Percentiles rank a stretch among this genome's conserved stretches.
Evolutionary conservation across 2,888 invertebrate species (phyloP).

Genomic region (Rhingia rostrata): DNA sequence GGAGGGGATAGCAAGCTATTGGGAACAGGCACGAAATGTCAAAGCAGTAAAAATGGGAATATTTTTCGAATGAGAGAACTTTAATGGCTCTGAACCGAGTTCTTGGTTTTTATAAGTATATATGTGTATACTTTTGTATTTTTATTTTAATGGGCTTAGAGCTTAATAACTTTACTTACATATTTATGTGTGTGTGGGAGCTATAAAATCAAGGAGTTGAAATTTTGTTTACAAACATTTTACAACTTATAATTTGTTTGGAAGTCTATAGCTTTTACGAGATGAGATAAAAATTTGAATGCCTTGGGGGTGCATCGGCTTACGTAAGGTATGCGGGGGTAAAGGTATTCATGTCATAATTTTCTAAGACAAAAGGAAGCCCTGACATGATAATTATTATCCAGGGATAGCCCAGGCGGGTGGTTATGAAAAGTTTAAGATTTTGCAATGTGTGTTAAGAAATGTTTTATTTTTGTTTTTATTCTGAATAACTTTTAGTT

Average conservation of each 20-base stretch:
- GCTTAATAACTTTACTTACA: slow-evolving; percentile 20
- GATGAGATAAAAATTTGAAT: slow-evolving; percentile 13
- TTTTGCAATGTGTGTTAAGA: too few species aligned
- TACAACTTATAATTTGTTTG: slow-evolving; percentile 29
- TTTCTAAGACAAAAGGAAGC: too few species aligned
- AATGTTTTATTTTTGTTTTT: too few species aligned
- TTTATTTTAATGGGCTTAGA: slow-evolving; percentile 51
- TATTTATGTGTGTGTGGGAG: neutral
- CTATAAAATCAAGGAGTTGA: slow-evolving; percentile 29
- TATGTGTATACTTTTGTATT: slow-evolving; percentile 6
- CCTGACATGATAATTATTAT: too few species aligned
- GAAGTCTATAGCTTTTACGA: slow-evolving; percentile 21
- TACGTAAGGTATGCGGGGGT: too few species aligned
- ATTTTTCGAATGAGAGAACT: slow-evolving; percentile 33
- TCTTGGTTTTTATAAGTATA: neutral
- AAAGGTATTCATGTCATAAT: too few species aligned
- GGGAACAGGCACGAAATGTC: slow-evolving; percentile 63
- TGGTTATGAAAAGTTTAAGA: too few species aligned
- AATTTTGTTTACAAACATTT: slow-evolving; percentile 52
- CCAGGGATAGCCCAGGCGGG: too few species aligned
- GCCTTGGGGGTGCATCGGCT: too few species aligned
- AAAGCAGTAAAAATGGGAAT: slow-evolving; percentile 51
- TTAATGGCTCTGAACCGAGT: slow-evolving; percentile 42
- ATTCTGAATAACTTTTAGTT: too few species aligned
- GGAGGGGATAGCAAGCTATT: slow-evolving; percentile 14